These are phyloP conservation scores for Labrus mixtus DNA, from an alignment of 2,113 vertebrate genomes.

Conservation along the genomic window DNA sequence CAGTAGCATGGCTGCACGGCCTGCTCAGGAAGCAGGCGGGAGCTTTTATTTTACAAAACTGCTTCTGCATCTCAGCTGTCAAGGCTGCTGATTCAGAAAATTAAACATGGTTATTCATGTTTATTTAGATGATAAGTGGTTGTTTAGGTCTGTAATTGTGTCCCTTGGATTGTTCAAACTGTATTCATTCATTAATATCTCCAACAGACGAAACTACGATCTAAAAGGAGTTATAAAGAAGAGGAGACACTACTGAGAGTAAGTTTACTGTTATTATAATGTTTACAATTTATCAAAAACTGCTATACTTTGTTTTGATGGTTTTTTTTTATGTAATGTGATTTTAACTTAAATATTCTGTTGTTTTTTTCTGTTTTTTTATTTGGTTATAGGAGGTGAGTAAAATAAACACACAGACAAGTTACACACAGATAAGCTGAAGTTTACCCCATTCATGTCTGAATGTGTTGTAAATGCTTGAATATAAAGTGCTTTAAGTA, in stretches of 20 bases:
- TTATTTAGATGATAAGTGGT: fast-evolving
- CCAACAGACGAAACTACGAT: not conserved
- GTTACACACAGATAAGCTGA: not conserved
- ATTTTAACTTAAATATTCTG: not conserved
- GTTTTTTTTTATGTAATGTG: fast-evolving
- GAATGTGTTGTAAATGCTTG: not conserved
- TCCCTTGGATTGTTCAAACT: not conserved
- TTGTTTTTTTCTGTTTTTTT: not conserved
- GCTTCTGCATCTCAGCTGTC: slow-evolving; percentile 49
- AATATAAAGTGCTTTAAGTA: not conserved
- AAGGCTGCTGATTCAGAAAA: slow-evolving; percentile 38
- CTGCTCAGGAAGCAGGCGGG: slow-evolving; percentile 70
- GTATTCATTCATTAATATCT: not conserved
- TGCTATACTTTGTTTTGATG: not conserved
- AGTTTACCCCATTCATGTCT: no score
- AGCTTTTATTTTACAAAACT: slow-evolving; percentile 83
- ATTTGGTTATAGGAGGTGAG: slow-evolving; percentile 14
- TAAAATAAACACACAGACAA: not conserved
- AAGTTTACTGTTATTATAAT: slow-evolving; percentile 18
- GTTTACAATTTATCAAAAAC: not conserved
- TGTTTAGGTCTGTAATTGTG: not conserved
- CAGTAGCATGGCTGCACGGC: slow-evolving; percentile 61
- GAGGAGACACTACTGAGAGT: slow-evolving; percentile 40
- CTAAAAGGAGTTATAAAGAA: not conserved
- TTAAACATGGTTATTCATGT: not conserved